Evolutionary conservation across 2,113 vertebrate species (phyloP), one percentile per base, ranked within the genome.

Genomic region (Microtus richardsoni): DNA sequence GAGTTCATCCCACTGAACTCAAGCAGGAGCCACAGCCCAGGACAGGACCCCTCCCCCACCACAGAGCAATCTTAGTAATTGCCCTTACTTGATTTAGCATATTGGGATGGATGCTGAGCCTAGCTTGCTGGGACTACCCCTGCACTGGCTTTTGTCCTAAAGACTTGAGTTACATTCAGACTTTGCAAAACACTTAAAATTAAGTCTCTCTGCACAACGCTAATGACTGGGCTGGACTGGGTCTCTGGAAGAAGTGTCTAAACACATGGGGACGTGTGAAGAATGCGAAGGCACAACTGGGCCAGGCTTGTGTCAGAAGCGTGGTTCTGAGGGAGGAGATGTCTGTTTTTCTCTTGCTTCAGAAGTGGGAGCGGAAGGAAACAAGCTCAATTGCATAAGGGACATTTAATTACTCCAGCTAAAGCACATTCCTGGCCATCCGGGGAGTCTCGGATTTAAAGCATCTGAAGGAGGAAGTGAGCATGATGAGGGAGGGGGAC

Each of bases 361-460:
- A 26, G 44, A 92, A 91, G 33, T 88, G 26, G 79, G 58, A 14
- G 13, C 78, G 75, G 7, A 44, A 89, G 41, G 71, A 95, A 91
- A 91, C 21, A 44, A 36, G 13, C 22, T 96, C 82, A 33, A 14
- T 94, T 60, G 64, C 44, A 88, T 77, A 96, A 74, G 39, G 44
- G 58, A 62, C 7, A 30, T 24, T 79, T 95, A 64, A 49, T 91
- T 74, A 47, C 44, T 77, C 73, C 30, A 62, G 70, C 41, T 49
- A 44, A 71, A 84, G 47, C 21, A 3, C n/a, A 19, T 90, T 88
- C 44, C 84, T 66, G 75, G 36, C 71, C 88, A 85, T 94, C 52
- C 54, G 22, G 93, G 91, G 88, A 85, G 62, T 92, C 80, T 62
- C 64, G 41, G 92, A 80, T 21, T 30, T 54, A 6, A 83, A 73